phyloP scores from a whole-genome alignment of 2,888 invertebrate genomes.

The Sinotaia quadrata region DNA sequence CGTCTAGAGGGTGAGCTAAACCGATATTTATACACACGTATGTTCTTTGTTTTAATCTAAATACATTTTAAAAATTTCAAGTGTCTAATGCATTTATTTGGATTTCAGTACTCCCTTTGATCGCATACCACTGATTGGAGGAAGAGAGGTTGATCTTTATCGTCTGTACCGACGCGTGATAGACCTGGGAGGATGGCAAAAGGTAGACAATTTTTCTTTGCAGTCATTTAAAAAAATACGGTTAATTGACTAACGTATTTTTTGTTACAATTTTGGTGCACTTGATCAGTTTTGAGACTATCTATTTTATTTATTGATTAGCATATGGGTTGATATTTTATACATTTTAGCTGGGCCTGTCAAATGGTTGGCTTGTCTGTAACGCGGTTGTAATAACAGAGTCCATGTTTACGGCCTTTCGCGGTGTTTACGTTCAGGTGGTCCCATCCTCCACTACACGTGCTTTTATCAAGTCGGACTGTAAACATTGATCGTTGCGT shows the following conservation, averaged over 20 bases:
- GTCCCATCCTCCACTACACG: conserved; percentile 24
- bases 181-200: conserved; percentile 93
- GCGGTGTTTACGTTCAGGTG: conserved; percentile 30
- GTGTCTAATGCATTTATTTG: conserved; percentile 26
- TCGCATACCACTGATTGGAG: conserved; percentile 86
- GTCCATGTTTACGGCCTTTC: not conserved
- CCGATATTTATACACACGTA: conserved; percentile 3
- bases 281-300: not conserved
- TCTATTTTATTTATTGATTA: not conserved
- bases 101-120: conserved; percentile 79
- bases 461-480: conserved; percentile 23
- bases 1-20: conserved; percentile 83
- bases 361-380: too few relatives aligned
- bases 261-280: not conserved
- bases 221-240: conserved; percentile 62
- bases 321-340: too few relatives aligned
- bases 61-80: conserved; percentile 9
- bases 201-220: conserved; percentile 78
- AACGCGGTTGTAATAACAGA: too few relatives aligned
- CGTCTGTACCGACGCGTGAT: conserved; percentile 92
- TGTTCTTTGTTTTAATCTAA: conserved; percentile 10
- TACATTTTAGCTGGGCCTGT: too few relatives aligned
- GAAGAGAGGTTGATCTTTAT: conserved; percentile 92
- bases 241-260: too few relatives aligned
- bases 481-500: conserved; percentile 14